Evolutionary conservation across 2,888 invertebrate genomes (phyloP), one percentile per base, ranked within the genome.

Genomic region (Neoascia interrupta): DNA sequence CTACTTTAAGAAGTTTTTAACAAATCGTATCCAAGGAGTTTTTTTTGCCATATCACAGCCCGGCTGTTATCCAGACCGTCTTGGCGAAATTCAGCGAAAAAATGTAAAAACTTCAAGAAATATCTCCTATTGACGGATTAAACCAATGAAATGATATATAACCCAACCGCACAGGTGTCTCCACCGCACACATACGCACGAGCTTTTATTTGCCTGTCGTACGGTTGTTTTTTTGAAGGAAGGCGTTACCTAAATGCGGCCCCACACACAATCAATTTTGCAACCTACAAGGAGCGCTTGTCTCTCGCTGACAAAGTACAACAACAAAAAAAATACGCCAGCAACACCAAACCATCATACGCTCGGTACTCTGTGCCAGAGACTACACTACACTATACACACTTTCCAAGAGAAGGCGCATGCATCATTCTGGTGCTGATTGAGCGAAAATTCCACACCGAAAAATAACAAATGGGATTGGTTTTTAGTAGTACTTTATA

Each of bases 381-480:
- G 31, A 31, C 66, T 37, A 56, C 31, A n/a, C 31, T 3, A 31
- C 69, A 41, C 54, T 49, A 51, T 47, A 60, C 64, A 60, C 53
- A 18, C 8, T 13, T 26, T 26, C 26, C 5, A 70, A 79, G 79
- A 79, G 79, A 79, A 73, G 79, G 79, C 79, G 79, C 79, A 79
- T 79, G 79, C 79, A 79, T 79, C 73, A 79, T 79, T 79, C 79
- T 79, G 68, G 79, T 79, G 79, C 79, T 79, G 79, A 79, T 79
- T 79, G 79, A 79, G 79, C 79, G 79, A 79, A 79, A 79, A 79
- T 79, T 79, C 73, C 79, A 79, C 73, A 80, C 58, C 72, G 76
- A 87, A 87, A 86, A 85, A 88, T 88, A 88, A 88, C 87, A 88
- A 88, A 88, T 88, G 88, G 88, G 88, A 88, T 88, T 88, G 88